phyloP scores from a whole-genome alignment of 2,797 vertebrate species.

The Crax fasciolata region DNA sequence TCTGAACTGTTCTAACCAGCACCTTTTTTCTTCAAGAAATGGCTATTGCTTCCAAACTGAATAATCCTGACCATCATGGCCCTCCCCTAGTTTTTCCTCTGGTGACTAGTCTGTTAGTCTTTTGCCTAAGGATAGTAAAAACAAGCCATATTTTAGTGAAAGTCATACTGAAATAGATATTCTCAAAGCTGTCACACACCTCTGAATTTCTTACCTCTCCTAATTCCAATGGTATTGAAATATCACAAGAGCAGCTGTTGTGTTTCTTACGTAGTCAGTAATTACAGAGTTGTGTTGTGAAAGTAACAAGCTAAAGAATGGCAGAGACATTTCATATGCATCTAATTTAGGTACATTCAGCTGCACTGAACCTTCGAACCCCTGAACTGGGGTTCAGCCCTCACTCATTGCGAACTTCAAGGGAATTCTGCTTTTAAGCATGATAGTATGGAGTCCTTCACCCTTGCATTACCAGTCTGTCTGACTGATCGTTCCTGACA shows the following conservation, averaged over 20 bases:
- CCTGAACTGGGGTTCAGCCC: constrained; percentile 38
- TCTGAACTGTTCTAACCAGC: neutral
- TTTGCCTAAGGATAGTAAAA: neutral
- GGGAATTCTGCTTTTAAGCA: neutral
- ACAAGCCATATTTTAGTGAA: neutral
- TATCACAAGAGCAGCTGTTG: constrained; percentile 59
- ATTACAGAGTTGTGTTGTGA: constrained; percentile 2
- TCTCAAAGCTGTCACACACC: constrained; percentile 53
- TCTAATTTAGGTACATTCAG: neutral
- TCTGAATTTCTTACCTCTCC: constrained; percentile 16
- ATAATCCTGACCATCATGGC: neutral
- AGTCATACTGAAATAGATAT: constrained; percentile 37
- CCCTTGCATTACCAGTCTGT: constrained; percentile 33
- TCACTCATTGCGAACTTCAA: constrained; percentile 13
- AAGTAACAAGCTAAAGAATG: neutral
- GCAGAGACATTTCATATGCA: neutral
- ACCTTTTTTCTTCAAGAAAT: neutral
- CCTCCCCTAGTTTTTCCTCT: neutral
- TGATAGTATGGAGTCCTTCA: neutral
- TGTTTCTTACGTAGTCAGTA: neutral
- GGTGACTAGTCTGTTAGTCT: neutral
- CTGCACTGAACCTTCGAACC: neutral
- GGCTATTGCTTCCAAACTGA: neutral
- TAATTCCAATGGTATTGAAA: constrained; percentile 59
- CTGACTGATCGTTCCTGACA: constrained; percentile 55